Base-by-base conservation (phyloP, 2,113 vertebrate genomes). In the Scomber japonicus region DNA sequence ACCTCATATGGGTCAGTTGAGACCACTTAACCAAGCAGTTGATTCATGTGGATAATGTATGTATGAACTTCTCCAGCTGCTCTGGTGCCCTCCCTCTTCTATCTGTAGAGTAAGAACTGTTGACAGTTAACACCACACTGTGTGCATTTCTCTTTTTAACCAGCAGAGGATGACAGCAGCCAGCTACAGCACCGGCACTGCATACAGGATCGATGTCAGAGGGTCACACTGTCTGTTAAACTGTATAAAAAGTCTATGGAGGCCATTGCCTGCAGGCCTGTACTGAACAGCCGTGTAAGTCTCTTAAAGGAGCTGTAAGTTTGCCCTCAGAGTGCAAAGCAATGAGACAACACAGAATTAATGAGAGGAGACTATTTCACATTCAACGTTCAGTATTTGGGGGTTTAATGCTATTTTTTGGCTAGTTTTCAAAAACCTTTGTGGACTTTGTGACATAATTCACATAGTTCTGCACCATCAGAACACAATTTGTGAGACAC, bases 141-240 rank as follows among this genome's bases (percentile, higher is more conserved):
- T 13, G 46, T 88, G 92, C 81, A 84, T 75, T 88, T 89, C 83
- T 82, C 24, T 50, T 15, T 78, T 21, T 50, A 31, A 49, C 94
- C 95, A 92, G 73, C 78, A 94, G 95, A 91, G 94, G 90, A 64
- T 51, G 86, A 64, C 80, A 88, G 24, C 56, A 71, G 27, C 59
- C 81, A 84, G 78, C 65, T 3, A 0, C 64, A 54, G 4, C 71
- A 44, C 46, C 69, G 55, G 56, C 46, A 19, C 51, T 31, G 30
- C 44, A 60, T 40, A 71, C 55, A 15, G 21, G 9, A n/a, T 65
- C 5, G 14, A 57, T 60, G 31, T 68, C 59, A 61, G 31, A 19
- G 30, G 17, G 63, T 45, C 27, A 3, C 16, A 49, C 59, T 60
- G 54, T 62, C 60, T 66, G 56, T 40, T 11, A 67, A 12, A 66